phyloP scores from a whole-genome alignment of 2,797 vertebrate genomes.

The Hybognathus amarus region DNA sequence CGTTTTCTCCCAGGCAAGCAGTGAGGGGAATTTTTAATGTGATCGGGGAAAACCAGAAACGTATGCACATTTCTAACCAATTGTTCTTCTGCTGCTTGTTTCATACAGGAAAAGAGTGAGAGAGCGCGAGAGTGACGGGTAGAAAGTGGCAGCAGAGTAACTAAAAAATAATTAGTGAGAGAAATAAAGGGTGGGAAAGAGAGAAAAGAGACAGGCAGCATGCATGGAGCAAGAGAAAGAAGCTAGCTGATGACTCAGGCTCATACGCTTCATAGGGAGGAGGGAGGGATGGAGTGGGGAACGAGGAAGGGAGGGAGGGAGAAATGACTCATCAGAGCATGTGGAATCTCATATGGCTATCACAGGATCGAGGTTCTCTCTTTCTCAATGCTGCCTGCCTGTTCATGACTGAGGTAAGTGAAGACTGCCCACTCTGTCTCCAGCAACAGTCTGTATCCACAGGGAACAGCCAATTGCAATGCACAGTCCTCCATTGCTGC shows the following conservation, averaged over 20 bases:
- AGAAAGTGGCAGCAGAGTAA: constrained; percentile 59
- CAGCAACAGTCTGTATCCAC: constrained; percentile 10
- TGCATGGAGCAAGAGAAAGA: constrained; percentile 56
- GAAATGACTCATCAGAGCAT: constrained; percentile 90
- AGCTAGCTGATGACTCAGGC: constrained; percentile 60
- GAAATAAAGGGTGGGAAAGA: constrained; percentile 65
- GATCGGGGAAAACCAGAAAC: constrained; percentile 49
- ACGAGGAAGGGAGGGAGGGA: constrained; percentile 74
- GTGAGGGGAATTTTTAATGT: constrained; percentile 43
- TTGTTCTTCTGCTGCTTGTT: constrained; percentile 20
- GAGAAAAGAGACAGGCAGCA: constrained; percentile 79
- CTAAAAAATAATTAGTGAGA: constrained; percentile 44
- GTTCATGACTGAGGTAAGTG: constrained; percentile 49
- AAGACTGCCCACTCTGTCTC: constrained; percentile 25
- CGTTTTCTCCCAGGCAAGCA: constrained; percentile 20
- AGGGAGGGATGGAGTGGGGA: constrained; percentile 73
- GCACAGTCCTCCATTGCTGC: neutral
- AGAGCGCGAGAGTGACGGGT: constrained; percentile 59
- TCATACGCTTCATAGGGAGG: constrained; percentile 54
- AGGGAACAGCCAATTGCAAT: neutral
- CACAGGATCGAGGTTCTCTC: constrained; percentile 84
- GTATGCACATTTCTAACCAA: neutral
- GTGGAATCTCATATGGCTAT: constrained; percentile 91
- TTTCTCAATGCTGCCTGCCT: constrained; percentile 59
- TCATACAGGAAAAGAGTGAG: constrained; percentile 51